A percentile compares a stretch with the other conserved stretches of the same genome.
phyloP scores from a whole-genome alignment of 2,113 vertebrate species.

The Cryptotis parvus region DNA sequence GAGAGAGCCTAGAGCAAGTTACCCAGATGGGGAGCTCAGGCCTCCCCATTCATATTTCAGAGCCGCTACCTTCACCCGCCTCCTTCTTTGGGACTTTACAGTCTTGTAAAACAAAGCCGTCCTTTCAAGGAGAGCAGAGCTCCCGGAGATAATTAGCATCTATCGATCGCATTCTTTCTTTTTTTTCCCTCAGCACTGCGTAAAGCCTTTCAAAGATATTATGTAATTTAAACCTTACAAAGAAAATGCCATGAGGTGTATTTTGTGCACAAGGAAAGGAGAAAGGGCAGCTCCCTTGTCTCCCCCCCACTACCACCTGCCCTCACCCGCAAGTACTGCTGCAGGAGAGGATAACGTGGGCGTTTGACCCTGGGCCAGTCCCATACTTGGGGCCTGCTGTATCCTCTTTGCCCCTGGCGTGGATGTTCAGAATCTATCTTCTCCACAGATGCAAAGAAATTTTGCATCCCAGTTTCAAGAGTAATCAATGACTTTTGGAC shows the following conservation, averaged over 20 bases:
- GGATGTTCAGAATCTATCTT: rapidly evolving
- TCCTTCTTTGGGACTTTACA: background rate
- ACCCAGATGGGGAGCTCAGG: rapidly evolving
- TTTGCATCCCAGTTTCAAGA: background rate
- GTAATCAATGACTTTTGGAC: background rate
- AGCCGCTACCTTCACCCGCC: too few relatives aligned
- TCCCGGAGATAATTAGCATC: background rate
- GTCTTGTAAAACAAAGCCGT: background rate
- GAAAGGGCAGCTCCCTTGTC: background rate
- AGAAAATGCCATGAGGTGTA: background rate
- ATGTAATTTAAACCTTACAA: background rate
- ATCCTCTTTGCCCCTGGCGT: rapidly evolving
- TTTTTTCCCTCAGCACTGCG: background rate
- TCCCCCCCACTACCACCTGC: too few relatives aligned
- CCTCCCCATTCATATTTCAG: background rate
- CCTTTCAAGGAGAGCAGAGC: background rate
- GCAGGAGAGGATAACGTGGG: rapidly evolving
- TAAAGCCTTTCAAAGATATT: background rate
- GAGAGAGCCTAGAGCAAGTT: rapidly evolving
- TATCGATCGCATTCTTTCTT: background rate
- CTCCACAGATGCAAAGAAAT: background rate
- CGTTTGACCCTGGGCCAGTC: background rate
- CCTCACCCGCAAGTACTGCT: background rate
- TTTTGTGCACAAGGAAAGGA: background rate
- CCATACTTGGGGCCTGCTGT: rapidly evolving